Percentiles rank a stretch among this genome's conserved stretches.
phyloP scores from a whole-genome alignment of 2,797 vertebrate species.

The Peromyscus nudipes region DNA sequence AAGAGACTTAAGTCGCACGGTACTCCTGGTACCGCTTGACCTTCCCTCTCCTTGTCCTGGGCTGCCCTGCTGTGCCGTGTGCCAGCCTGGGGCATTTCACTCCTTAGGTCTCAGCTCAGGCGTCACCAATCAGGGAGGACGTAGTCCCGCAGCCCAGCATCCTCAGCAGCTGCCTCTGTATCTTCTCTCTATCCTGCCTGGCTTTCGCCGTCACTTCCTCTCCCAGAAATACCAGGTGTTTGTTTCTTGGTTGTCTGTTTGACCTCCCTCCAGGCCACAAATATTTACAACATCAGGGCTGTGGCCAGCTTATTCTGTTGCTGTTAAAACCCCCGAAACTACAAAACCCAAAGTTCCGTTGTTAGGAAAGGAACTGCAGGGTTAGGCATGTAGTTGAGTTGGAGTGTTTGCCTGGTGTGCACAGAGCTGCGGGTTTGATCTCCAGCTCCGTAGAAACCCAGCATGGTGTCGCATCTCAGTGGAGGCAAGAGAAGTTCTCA shows the following conservation, averaged over 20 bases:
- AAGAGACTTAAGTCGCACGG: constrained; percentile 16
- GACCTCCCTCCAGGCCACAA: no score
- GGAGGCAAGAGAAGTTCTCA: background rate
- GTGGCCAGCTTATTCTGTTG: background rate
- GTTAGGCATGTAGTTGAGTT: background rate
- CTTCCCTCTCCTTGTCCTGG: background rate
- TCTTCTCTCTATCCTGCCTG: background rate
- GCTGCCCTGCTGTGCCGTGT: background rate
- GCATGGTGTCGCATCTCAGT: background rate
- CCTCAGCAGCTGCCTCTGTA: background rate
- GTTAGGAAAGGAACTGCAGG: background rate
- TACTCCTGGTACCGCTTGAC: no score
- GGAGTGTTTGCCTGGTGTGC: background rate
- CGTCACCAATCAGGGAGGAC: background rate
- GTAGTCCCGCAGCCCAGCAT: background rate
- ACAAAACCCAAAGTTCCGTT: background rate
- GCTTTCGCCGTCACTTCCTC: background rate
- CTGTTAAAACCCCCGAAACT: background rate
- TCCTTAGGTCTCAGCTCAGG: background rate
- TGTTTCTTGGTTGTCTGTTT: background rate
- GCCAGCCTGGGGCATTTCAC: background rate
- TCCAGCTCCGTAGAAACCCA: no score
- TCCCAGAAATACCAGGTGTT: background rate
- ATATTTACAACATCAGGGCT: background rate
- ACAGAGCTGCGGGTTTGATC: background rate